These are phyloP conservation scores for Himalopsyche phryganea DNA, from an alignment of 1,140 invertebrate species.

Conservation along the genomic window DNA sequence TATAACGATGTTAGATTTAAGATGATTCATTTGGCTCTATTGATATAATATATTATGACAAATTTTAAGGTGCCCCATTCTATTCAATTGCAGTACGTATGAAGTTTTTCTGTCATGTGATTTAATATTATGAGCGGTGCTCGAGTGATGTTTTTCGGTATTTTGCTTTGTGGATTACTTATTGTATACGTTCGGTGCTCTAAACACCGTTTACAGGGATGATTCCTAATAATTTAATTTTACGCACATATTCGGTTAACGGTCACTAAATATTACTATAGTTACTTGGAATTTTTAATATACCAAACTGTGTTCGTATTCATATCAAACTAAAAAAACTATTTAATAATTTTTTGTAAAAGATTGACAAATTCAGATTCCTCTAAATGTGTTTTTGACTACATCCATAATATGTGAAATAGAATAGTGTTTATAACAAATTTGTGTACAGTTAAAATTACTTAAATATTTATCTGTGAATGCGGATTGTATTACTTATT, in stretches of 20 bases:
- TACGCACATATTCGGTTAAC: slow-evolving; percentile 9
- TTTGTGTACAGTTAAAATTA: slow-evolving; percentile 32
- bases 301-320: slow-evolving; percentile 36
- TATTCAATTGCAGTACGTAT: slow-evolving; percentile 20
- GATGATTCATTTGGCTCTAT: slow-evolving; percentile 25
- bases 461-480: slow-evolving; percentile 15
- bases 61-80: slow-evolving; percentile 27
- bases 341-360: slow-evolving; percentile 14
- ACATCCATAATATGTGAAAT: slow-evolving; percentile 2
- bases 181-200: neutral
- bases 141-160: slow-evolving; percentile 21
- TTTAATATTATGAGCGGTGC: slow-evolving; percentile 29
- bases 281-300: slow-evolving; percentile 6
- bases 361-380: slow-evolving; percentile 17
- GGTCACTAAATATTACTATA: neutral
- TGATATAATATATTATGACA: slow-evolving; percentile 29
- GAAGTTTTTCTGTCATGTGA: slow-evolving; percentile 13
- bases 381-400: slow-evolving; percentile 13
- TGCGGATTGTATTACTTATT: slow-evolving; percentile 25
- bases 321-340: slow-evolving; percentile 29
- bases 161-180: neutral
- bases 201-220: slow-evolving; percentile 1
- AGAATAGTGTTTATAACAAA: slow-evolving; percentile 27
- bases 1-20: slow-evolving; percentile 33
- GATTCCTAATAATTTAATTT: neutral